Conservation (phyloP, 2,113 vertebrate species). For the Anhinga rufa region DNA sequence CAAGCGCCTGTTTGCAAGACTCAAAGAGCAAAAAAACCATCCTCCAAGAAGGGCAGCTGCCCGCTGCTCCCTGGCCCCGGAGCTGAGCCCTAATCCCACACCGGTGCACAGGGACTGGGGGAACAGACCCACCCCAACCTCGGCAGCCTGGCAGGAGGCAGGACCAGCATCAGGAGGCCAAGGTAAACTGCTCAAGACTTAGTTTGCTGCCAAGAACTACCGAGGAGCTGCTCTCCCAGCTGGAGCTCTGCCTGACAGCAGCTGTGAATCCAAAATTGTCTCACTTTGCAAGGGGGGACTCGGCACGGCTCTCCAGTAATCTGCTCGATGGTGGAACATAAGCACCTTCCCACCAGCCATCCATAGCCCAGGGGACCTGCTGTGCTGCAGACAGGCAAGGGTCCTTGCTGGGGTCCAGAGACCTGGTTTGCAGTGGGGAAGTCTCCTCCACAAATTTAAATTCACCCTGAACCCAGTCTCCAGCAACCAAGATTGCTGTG, state of each 20-base stretch:
- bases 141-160: background rate
- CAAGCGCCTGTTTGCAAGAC: fast-evolving
- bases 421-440: background rate
- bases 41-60: background rate
- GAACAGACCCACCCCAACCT: background rate
- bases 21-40: background rate
- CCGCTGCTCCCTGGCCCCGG: background rate
- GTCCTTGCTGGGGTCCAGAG: background rate
- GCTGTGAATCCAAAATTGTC: background rate
- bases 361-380: fast-evolving
- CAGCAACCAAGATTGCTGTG: background rate
- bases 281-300: background rate
- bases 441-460: background rate
- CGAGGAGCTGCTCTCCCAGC: background rate
- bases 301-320: fast-evolving
- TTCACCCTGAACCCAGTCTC: background rate
- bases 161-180: background rate
- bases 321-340: background rate
- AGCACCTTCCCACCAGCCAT: background rate
- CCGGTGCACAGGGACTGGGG: background rate
- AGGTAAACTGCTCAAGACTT: background rate
- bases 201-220: background rate
- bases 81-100: background rate
- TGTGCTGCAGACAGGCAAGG: background rate
- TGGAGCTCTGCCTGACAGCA: background rate